Evolutionary conservation across 2,113 vertebrate genomes (phyloP), one percentile per base, ranked within the genome.

Genomic region (Notiomystis cincta): DNA sequence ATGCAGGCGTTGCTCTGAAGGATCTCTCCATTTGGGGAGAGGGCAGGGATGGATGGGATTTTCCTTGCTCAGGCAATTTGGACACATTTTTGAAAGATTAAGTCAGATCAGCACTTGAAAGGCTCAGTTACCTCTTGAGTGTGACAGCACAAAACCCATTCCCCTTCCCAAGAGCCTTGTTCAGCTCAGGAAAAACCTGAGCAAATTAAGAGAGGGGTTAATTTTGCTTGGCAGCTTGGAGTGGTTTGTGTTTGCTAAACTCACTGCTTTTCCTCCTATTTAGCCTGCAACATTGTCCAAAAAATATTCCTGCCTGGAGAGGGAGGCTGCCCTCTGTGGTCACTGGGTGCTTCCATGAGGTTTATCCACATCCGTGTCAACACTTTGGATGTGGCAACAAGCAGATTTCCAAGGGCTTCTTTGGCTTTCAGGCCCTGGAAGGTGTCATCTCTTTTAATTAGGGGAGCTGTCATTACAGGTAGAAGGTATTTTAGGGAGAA

Each of bases 81-180:
- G 89, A 37, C 42, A 51, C 65, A 45, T 92, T 91, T 93, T 73
- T 79, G 56, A 50, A 82, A 95, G 75, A 70, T 79, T 88, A 96
- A 92, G 35, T 79, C 78, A 86, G 75, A 85, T 86, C 82, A 96
- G 30, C 24, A 0, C 85, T 94, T 30, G 71, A 94, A 95, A 82
- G 30, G 62, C 83, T 75, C 9, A 1, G 82, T 73, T 71, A 18
- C 58, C 67, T 60, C 42, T 87, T 2, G 17, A 82, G n/a, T 78
- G 69, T 60, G 78, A 62, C 84, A 73, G 61, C 78, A 83, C 2
- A 3, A 77, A 93, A 17, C 37, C 70, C 40, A 23, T 80, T 76
- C 78, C 40, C 27, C 28, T n/a, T 90, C 66, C 33, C 48, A 60
- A 71, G 57, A 78, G 27, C 38, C 31, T 61, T 7, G 31, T 22